A percentile compares a stretch with the other conserved stretches of the same genome.
phyloP scores from a whole-genome alignment of 2,113 vertebrate genomes.

The Loxodonta africana region DNA sequence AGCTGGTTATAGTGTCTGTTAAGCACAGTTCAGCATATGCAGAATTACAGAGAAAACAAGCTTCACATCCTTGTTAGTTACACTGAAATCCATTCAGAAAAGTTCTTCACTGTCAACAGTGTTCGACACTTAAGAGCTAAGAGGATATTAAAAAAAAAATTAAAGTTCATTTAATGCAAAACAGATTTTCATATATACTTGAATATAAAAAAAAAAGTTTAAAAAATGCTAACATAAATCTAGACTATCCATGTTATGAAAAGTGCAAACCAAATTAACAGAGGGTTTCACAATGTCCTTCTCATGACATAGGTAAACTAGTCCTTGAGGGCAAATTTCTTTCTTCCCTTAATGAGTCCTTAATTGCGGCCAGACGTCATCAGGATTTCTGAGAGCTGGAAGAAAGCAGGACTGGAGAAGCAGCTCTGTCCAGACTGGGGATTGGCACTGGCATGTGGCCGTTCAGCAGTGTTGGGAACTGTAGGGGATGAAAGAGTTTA shows the following conservation, averaged over 20 bases:
- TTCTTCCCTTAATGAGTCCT: conserved; percentile 86
- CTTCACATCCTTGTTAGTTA: conserved; percentile 92
- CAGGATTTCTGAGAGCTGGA: conserved; percentile 95
- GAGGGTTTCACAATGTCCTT: conserved; percentile 89
- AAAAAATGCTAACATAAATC: conserved; percentile 89
- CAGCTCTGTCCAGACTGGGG: conserved; percentile 94
- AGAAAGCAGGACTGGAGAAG: conserved; percentile 95
- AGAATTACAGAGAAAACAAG: conserved; percentile 86
- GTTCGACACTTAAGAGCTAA: conserved; percentile 91
- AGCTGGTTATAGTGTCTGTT: conserved; percentile 94
- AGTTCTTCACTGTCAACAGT: conserved; percentile 90
- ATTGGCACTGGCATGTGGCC: conserved; percentile 95
- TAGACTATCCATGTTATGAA: conserved; percentile 90
- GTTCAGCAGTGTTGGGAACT: conserved; percentile 97
- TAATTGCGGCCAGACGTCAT: conserved; percentile 85
- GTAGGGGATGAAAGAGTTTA: conserved; percentile 84
- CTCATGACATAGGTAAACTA: conserved; percentile 89
- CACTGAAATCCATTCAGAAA: conserved; percentile 87
- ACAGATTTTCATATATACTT: conserved; percentile 90
- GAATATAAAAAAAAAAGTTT: conserved; percentile 89
- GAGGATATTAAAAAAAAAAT: conserved; percentile 87
- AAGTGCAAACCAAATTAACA: conserved; percentile 91
- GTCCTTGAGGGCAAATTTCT: conserved; percentile 85
- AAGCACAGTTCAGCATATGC: conserved; percentile 94
- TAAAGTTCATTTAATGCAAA: conserved; percentile 91